phyloP scores from a whole-genome alignment of 2,888 invertebrate genomes.

The Conomelus anceps region DNA sequence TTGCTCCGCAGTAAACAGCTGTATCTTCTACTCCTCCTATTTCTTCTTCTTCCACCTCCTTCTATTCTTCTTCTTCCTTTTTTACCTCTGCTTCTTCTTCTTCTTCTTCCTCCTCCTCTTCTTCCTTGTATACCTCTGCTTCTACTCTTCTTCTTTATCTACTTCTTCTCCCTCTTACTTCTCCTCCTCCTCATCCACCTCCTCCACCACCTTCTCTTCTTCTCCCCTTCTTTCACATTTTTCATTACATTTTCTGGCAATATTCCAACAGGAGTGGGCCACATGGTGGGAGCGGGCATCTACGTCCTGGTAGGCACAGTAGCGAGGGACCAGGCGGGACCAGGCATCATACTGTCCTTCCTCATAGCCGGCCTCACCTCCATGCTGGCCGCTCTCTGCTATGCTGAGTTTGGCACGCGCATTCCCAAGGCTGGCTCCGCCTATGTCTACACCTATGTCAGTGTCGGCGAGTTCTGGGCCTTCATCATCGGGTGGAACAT shows the following conservation, averaged over 20 bases:
- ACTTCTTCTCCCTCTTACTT: no score
- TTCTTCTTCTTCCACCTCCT: no score
- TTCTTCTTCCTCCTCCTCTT: no score
- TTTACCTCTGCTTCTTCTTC: no score
- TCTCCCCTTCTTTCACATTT: background rate
- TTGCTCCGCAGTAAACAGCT: no score
- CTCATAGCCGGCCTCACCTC: conserved; percentile 77
- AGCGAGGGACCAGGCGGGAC: conserved; percentile 72
- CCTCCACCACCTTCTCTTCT: no score
- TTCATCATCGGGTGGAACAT: conserved; percentile 95
- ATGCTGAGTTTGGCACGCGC: conserved; percentile 82
- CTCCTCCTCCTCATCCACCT: no score
- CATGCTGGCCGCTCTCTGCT: conserved; percentile 73
- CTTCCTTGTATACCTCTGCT: no score
- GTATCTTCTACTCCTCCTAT: no score
- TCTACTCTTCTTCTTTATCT: no score
- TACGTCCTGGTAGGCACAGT: conserved; percentile 85
- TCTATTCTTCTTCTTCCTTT: no score
- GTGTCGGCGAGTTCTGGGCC: conserved; percentile 89
- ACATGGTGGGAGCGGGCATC: conserved; percentile 93
- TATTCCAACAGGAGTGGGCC: conserved; percentile 67
- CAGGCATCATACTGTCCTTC: conserved; percentile 65
- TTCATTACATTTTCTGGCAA: background rate
- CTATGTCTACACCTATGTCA: conserved; percentile 88
- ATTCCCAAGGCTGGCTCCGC: conserved; percentile 89